Base-by-base conservation (phyloP, 2,113 vertebrate species). In the Clarias magur region DNA sequence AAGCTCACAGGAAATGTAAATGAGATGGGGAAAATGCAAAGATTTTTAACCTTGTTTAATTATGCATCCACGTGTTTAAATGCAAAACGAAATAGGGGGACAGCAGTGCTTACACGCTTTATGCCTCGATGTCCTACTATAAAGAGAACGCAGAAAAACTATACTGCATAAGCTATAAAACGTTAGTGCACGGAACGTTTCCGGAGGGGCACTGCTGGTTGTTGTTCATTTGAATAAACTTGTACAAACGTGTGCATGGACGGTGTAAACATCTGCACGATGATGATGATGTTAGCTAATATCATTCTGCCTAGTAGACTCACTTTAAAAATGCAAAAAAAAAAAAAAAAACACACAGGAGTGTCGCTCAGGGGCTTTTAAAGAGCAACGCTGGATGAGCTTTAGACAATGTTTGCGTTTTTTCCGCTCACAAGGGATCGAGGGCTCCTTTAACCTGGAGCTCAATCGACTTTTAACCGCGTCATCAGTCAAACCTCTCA, bases 1-100 rank as follows among this genome's bases (percentile, higher is more conserved):
- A 86, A 81, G 80, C 89, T 90, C 85, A 78, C 30, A 67, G 73
- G 48, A 82, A 82, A 89, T 87, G 65, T 68, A 84, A 72, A 87
- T 87, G 56, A 87, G 76, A 48, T 27, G 25, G 38, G 67, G 34
- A 38, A 38, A 84, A 86, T 73, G 56, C 80, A 87, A 82, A 82
- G 76, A 80, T 86, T 80, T 80, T 70, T 53, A 80, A 86, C 78
- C 78, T 80, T 86, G 76, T 86, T 80, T 86, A 86, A 86, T 86
- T 80, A 86, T 80, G 76, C 63, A 67, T 70, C 85, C 76, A 70
- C 3, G 25, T 54, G 68, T 80, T 68, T 67, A 25, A 80, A 86
- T 80, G 76, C 76, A 80, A 86, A 86, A 70, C 12, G 56, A 80
- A 80, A 70, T 21, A 48, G 17, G 27, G 27, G 21, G 30, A 56